Conservation (phyloP, 1,140 invertebrate genomes). For the Paralvinella palmiformis region DNA sequence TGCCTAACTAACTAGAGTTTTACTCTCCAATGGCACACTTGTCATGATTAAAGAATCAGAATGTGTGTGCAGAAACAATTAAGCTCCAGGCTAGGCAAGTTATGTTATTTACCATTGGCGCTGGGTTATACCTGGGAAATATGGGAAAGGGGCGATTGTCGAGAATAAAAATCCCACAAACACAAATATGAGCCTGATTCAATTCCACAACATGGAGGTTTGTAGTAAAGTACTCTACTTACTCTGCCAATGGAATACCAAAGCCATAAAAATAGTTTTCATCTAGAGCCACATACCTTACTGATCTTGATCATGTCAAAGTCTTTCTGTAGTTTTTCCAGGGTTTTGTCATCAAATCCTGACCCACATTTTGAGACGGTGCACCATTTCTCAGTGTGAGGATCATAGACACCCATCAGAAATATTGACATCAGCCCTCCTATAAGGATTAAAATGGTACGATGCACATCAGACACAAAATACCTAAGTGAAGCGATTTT, state of each 20-base stretch:
- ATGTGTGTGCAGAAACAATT: too few relatives aligned
- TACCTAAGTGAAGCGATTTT: too few relatives aligned
- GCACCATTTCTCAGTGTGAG: constrained; percentile 63
- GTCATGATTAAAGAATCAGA: too few relatives aligned
- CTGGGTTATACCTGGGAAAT: too few relatives aligned
- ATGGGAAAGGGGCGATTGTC: too few relatives aligned
- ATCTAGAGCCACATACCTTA: constrained; percentile 43
- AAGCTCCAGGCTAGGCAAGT: too few relatives aligned
- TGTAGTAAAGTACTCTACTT: not conserved
- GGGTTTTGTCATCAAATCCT: constrained; percentile 77
- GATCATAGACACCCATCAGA: constrained; percentile 83
- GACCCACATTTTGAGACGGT: constrained; percentile 76
- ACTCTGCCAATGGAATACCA: not conserved
- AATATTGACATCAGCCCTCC: constrained; percentile 88
- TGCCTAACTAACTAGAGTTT: too few relatives aligned
- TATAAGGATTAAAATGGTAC: constrained; percentile 26
- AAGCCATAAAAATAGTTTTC: not conserved
- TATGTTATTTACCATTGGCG: too few relatives aligned
- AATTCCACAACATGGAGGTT: not conserved
- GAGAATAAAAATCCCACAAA: too few relatives aligned
- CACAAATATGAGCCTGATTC: not conserved
- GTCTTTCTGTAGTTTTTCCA: constrained; percentile 69
- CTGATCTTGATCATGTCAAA: constrained; percentile 77
- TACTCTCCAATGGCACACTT: too few relatives aligned
- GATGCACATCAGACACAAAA: too few relatives aligned